Evolutionary conservation across 2,797 vertebrate species (phyloP), one percentile per base, ranked within the genome.

Genomic region (Poecilia velifera): DNA sequence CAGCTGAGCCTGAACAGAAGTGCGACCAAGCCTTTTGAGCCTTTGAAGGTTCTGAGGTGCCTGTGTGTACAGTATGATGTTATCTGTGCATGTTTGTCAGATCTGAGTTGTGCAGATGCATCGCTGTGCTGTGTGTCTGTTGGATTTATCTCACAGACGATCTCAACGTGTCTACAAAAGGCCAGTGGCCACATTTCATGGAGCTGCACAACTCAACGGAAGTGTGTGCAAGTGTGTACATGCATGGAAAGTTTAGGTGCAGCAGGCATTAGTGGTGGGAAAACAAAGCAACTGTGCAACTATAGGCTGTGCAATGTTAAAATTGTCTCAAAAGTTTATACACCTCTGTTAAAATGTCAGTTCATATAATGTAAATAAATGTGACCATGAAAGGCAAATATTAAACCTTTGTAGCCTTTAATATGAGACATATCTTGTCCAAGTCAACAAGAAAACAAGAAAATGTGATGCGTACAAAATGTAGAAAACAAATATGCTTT

Each of bases 121-220:
- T 75, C 62, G 70, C 49, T 75, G 49, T 77, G 68, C 68, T 36
- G 34, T 18, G 71, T 73, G 25, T 76, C 43, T 78, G 53, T 79
- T 45, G 82, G 73, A 18, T 46, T 71, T 66, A 76, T 73, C 88
- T 86, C 62, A 84, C 72, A 74, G 78, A 36, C 82, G 71, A 93
- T 89, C 86, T 87, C 79, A 81, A 88, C 80, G 86, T 82, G 88
- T 86, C 91, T 90, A 88, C 88, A 92, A 90, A 86, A 90, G 83
- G 89, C 84, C 71, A 78, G 57, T 78, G 74, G 76, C 74, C 74
- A 82, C 83, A 88, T 91, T 73, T 82, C 77, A 90, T 81, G 77
- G 74, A 86, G 79, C 73, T 45, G 74, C n/a, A 22, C 62, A 76
- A 79, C 72, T 55, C 45, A 86, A 66, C 74, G 66, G 84, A 90